A percentile compares a stretch with the other conserved stretches of the same genome.
These are phyloP conservation scores for Microtus ochrogaster DNA, from an alignment of 2,113 vertebrate genomes.

Conservation along the genomic window DNA sequence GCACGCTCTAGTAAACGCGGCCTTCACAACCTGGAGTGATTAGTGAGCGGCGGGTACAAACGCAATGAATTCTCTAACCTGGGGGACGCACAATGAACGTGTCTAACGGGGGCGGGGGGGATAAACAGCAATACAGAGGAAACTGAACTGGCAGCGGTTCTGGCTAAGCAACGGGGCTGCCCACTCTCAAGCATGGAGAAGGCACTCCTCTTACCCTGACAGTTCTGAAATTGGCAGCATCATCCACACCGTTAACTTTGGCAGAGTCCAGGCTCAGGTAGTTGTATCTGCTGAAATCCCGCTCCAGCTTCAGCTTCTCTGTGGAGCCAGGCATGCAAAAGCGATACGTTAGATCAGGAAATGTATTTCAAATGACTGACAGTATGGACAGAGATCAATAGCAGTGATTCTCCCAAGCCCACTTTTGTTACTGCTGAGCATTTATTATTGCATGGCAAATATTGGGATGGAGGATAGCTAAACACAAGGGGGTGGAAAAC, in stretches of 20 bases:
- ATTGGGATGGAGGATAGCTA: background rate
- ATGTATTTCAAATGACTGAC: background rate
- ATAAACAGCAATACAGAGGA: slow-evolving; percentile 24
- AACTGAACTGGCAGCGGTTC: background rate
- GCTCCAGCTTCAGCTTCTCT: slow-evolving; percentile 95
- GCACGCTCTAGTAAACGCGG: accelerated
- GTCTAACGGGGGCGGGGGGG: background rate
- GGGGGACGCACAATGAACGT: background rate
- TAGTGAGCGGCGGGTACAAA: background rate
- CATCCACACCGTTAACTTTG: slow-evolving; percentile 94
- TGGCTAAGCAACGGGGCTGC: accelerated
- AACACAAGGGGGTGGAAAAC: background rate
- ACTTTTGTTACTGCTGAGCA: background rate
- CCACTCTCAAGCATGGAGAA: background rate
- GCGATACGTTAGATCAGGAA: background rate
- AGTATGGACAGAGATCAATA: background rate
- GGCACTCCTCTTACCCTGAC: slow-evolving; percentile 89
- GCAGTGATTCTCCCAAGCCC: background rate
- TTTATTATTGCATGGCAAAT: background rate
- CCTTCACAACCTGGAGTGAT: background rate
- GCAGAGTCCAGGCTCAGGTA: slow-evolving; percentile 97
- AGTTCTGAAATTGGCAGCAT: slow-evolving; percentile 95
- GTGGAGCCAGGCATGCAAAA: slow-evolving; percentile 24
- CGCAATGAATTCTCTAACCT: background rate
- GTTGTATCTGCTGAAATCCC: slow-evolving; percentile 97